Base-by-base conservation (phyloP, 2,113 vertebrate genomes). In the Turnix velox region DNA sequence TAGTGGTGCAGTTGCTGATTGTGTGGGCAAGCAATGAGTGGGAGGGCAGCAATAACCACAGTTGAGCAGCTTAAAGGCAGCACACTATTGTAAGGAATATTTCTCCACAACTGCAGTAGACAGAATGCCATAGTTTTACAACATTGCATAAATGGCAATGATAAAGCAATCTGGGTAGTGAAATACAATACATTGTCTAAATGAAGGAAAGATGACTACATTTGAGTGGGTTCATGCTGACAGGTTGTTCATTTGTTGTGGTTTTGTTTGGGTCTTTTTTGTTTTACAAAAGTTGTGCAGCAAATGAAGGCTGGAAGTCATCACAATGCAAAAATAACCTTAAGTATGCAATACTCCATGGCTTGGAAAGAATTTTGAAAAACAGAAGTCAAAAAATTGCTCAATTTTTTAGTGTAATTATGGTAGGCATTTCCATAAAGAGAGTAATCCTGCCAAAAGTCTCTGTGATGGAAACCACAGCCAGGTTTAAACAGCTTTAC, bases 261-360 rank as follows among this genome's bases (percentile, higher is more conserved):
- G 12, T 48, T 48, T 48, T 48, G 46, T 24, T 48, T 48, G 46
- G 20, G 46, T 11, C 25, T 33, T 55, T 55, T n/a, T 54, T 43
- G 49, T 63, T 85, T 39, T 42, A 69, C 3, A 33, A 17, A 65
- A 59, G 12, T 46, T 55, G 31, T 62, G 46, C 22, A 83, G 75
- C 40, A 94, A 97, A 90, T 91, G 54, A 84, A 88, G 51, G 58
- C 88, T 84, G 90, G n/a, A 89, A 76, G 87, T 42, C 72, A 79
- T 84, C 93, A 94, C 96, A 95, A 96, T 95, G 73, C 71, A 96
- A 91, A 91, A 85, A 71, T n/a, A 76, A 55, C 2, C 3, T 91
- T 93, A 92, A 92, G 37, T 57, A 84, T 69, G 67, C 11, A 94
- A 43, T 84, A 76, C 20, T 80, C 84, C 7, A 4, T 48, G 45